Base-by-base conservation (phyloP, 2,888 invertebrate species). In the Lydus trimaculatus region DNA sequence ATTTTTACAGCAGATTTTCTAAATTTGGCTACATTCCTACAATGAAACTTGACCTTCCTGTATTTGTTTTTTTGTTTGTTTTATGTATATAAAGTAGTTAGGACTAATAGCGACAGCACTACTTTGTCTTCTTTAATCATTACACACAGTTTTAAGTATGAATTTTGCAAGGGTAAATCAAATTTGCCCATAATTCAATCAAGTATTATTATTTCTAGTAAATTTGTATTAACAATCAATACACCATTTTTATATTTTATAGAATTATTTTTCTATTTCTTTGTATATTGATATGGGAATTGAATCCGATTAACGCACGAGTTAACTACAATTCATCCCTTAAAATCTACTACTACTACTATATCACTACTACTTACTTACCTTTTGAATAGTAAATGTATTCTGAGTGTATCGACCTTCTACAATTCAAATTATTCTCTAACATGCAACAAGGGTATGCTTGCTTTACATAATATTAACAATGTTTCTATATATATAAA, bases 121-220 rank as follows among this genome's bases (percentile, higher is more conserved):
- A 66, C 62, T 64, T 67, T 68, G 69, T 70, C 70, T 73, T 71
- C 67, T 67, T 73, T 73, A 71, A 71, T 72, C 69, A 71, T 69
- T 67, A 31, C 36, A 60, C n/a, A 17, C n/a, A 20, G 5, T n/a
- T 6, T 17, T 2, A 43, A 43, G 28, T 28, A 28, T 28, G 2
- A 28, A 28, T 28, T 28, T 4, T 28, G n/a, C 28, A 28, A 28
- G 28, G 2, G 28, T 28, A 28, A 28, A 28, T 28, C 28, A 28
- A 28, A 4, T 28, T 28, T 28, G 2, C 4, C 2, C 4, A 3
- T 28, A 2, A 28, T 28, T 28, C 4, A 28, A 28, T 28, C 28
- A 28, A 28, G 2, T 28, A 28, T n/a, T n/a, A n/a, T n/a, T n/a
- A n/a, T n/a, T n/a, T n/a, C n/a, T n/a, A n/a, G n/a, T n/a, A n/a